Evolutionary conservation across 1,140 invertebrate species (phyloP).

Genomic region (Zaprionus inermis): DNA sequence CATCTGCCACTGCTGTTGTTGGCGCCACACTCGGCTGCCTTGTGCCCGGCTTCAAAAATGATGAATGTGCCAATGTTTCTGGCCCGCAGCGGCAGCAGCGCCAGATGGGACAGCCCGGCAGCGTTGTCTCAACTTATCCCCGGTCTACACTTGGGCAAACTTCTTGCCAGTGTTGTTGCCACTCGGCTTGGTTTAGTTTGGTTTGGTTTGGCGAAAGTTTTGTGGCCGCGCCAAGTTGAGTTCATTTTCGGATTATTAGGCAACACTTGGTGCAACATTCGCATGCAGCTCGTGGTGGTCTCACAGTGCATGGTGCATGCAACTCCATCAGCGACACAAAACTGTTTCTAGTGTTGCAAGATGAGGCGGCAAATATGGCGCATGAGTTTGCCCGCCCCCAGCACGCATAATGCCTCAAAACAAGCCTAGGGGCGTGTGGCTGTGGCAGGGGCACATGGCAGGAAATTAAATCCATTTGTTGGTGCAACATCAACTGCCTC

Average conservation of each 20-base stretch:
- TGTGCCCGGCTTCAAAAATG: slow-evolving; percentile 62
- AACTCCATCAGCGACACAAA: slow-evolving; percentile 54
- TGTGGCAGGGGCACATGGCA: slow-evolving; percentile 27
- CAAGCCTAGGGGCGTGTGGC: slow-evolving; percentile 18
- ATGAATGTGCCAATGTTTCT: slow-evolving; percentile 79
- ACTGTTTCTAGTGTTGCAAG: slow-evolving; percentile 62
- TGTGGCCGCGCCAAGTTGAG: slow-evolving; percentile 60
- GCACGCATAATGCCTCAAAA: slow-evolving; percentile 55
- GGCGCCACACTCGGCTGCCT: slow-evolving; percentile 59
- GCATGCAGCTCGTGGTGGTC: slow-evolving; percentile 16
- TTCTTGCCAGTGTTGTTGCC: slow-evolving; percentile 50
- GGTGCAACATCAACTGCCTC: slow-evolving; percentile 26
- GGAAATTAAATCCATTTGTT: slow-evolving; percentile 76
- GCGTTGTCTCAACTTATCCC: slow-evolving; percentile 46
- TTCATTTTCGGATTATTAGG: slow-evolving; percentile 65
- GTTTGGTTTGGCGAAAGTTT: slow-evolving; percentile 59
- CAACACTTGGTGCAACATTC: slow-evolving; percentile 73
- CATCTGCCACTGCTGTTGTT: slow-evolving; percentile 40
- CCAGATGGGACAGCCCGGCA: slow-evolving; percentile 1
- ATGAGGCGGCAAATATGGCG: slow-evolving; percentile 25
- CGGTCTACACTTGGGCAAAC: slow-evolving; percentile 63
- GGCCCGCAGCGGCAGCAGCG: slow-evolving; percentile 50
- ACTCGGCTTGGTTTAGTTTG: slow-evolving; percentile 54
- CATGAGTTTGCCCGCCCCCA: slow-evolving; percentile 41
- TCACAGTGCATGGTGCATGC: slow-evolving; percentile 8